These are phyloP conservation scores for Pempheris klunzingeri DNA, from an alignment of 2,797 vertebrate genomes.

Conservation along the genomic window DNA sequence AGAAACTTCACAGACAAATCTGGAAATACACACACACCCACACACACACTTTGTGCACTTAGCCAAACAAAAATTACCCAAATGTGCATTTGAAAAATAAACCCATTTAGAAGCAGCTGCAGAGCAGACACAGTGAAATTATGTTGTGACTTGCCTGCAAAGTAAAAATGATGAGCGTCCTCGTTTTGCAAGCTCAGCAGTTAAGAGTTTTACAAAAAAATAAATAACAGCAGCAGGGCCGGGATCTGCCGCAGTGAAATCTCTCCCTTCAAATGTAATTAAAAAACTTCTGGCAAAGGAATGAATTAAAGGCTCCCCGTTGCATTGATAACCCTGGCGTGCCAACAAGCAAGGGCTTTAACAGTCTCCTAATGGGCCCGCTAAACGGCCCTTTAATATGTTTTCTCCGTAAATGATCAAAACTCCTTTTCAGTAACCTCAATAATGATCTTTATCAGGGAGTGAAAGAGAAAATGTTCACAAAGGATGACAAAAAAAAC, in stretches of 20 bases:
- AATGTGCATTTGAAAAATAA: conserved; percentile 59
- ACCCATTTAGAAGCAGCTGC: conserved; percentile 59
- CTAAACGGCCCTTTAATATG: conserved; percentile 76
- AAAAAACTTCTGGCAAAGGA: conserved; percentile 64
- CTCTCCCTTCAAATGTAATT: conserved; percentile 72
- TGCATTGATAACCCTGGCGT: conserved; percentile 69
- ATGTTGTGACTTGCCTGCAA: conserved; percentile 61
- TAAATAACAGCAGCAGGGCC: conserved; percentile 53
- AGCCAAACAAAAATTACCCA: conserved; percentile 54
- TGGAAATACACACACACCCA: neutral
- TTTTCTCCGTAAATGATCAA: conserved; percentile 81
- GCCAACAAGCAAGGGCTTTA: conserved; percentile 63
- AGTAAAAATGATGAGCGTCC: conserved; percentile 67
- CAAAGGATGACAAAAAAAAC: conserved; percentile 56
- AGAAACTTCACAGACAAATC: conserved; percentile 28
- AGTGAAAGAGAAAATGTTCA: conserved; percentile 70
- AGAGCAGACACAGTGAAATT: conserved; percentile 51
- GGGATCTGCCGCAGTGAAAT: conserved; percentile 34
- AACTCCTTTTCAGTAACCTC: conserved; percentile 73
- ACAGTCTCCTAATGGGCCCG: conserved; percentile 62
- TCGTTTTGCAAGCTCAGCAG: conserved; percentile 57
- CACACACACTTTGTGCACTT: conserved; percentile 34
- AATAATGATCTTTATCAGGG: conserved; percentile 77
- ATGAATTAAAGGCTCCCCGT: conserved; percentile 61
- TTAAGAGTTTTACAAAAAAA: conserved; percentile 52